phyloP scores from a whole-genome alignment of 2,113 vertebrate genomes.

The Aleadryas rufinucha region DNA sequence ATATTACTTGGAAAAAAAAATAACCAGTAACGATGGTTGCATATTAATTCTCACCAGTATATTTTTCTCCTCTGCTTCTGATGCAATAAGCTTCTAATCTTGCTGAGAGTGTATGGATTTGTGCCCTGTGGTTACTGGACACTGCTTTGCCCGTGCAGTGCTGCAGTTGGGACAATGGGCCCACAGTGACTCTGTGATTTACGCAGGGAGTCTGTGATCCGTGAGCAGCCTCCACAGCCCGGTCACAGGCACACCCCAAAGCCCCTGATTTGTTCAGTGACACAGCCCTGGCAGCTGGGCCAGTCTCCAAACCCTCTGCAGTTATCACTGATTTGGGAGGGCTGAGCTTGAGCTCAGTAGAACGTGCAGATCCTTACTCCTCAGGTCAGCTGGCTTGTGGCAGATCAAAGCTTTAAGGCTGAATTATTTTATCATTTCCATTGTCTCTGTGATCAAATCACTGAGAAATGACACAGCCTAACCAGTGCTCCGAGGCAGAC shows the following conservation, averaged over 20 bases:
- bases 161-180: constrained; percentile 61
- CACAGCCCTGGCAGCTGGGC: background rate
- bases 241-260: constrained; percentile 56
- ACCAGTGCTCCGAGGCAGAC: background rate
- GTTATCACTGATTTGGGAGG: fast-evolving
- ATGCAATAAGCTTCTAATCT: fast-evolving
- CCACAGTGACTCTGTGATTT: constrained; percentile 68
- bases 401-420: background rate
- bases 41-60: background rate
- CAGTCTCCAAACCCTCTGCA: background rate
- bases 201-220: constrained; percentile 57
- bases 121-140: constrained; percentile 73
- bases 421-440: background rate
- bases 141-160: constrained; percentile 46
- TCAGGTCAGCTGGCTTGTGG: background rate
- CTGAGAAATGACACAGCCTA: background rate
- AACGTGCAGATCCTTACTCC: background rate
- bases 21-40: background rate
- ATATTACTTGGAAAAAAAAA: background rate
- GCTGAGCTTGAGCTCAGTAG: background rate
- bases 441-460: background rate
- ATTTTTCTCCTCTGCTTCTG: background rate
- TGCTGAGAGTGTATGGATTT: background rate
- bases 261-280: fast-evolving
- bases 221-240: constrained; percentile 69